These are phyloP conservation scores for Porphyrio hochstetteri DNA, from an alignment of 2,113 vertebrate species.

Conservation along the genomic window DNA sequence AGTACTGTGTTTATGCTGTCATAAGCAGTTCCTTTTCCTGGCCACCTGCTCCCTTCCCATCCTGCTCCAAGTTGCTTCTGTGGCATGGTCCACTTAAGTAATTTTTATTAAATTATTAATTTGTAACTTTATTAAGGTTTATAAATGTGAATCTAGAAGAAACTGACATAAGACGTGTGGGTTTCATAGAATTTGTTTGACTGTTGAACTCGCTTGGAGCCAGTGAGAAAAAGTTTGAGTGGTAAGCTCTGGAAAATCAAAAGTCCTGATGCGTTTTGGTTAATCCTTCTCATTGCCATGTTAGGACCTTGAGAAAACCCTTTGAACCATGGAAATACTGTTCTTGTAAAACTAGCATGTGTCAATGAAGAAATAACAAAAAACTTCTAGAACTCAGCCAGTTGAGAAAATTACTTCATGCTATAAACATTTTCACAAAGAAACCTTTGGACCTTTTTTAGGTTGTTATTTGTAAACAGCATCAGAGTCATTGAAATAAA, in stretches of 20 bases:
- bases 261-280: neutral
- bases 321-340: neutral
- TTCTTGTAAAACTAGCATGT: slow-evolving; percentile 34
- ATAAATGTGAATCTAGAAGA: neutral
- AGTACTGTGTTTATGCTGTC: slow-evolving; percentile 19
- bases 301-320: slow-evolving; percentile 23
- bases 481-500: slow-evolving; percentile 50
- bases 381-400: neutral
- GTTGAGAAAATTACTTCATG: neutral
- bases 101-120: neutral
- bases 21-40: slow-evolving; percentile 19
- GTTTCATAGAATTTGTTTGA: neutral
- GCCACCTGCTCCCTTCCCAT: slow-evolving; percentile 6
- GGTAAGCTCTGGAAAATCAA: neutral
- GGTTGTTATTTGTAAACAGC: slow-evolving; percentile 58
- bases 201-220: neutral
- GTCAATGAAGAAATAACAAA: slow-evolving; percentile 48
- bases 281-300: neutral
- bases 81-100: neutral
- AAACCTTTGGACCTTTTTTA: slow-evolving; percentile 43
- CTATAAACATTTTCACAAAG: slow-evolving; percentile 55
- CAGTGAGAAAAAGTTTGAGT: neutral
- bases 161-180: neutral
- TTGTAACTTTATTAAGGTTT: accelerated
- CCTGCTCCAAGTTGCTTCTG: neutral